Percentiles rank a stretch among this genome's conserved stretches.
phyloP scores from a whole-genome alignment of 2,797 vertebrate genomes.

The Pangasius sanitwongsei region DNA sequence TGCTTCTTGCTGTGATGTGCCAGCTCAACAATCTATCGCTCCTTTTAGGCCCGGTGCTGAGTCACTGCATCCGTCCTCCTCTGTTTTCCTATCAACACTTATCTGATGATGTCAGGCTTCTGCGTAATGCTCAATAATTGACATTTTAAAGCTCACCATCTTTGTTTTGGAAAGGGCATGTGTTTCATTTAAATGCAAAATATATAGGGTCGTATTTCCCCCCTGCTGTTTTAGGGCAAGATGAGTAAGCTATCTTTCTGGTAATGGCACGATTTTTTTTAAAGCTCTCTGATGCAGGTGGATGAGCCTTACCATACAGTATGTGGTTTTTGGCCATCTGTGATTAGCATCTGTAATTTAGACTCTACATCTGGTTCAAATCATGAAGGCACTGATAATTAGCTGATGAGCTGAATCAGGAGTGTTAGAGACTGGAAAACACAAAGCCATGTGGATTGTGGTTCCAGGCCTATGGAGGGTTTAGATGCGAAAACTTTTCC shows the following conservation, averaged over 20 bases:
- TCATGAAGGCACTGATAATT: conserved; percentile 27
- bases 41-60: conserved; percentile 25
- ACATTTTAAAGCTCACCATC: conserved; percentile 28
- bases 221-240: not conserved
- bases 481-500: not conserved
- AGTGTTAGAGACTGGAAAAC: not conserved
- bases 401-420: conserved; percentile 1
- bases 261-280: not conserved
- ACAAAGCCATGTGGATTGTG: not conserved
- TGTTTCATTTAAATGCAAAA: conserved; percentile 23
- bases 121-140: conserved; percentile 26
- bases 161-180: conserved; percentile 23
- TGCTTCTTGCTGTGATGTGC: not conserved
- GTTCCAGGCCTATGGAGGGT: not conserved
- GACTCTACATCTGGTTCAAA: conserved; percentile 11
- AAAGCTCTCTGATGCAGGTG: conserved; percentile 4
- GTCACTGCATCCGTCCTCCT: conserved; percentile 21
- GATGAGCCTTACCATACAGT: not conserved
- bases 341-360: conserved; percentile 18
- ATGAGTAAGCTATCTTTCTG: not conserved
- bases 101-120: conserved; percentile 34
- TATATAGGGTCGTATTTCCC: not conserved
- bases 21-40: conserved; percentile 5
- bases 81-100: not conserved
- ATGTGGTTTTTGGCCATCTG: not conserved